Percentiles rank a stretch among this genome's conserved stretches.
phyloP scores from a whole-genome alignment of 2,113 vertebrate genomes.

The Dryoscopus gambensis region DNA sequence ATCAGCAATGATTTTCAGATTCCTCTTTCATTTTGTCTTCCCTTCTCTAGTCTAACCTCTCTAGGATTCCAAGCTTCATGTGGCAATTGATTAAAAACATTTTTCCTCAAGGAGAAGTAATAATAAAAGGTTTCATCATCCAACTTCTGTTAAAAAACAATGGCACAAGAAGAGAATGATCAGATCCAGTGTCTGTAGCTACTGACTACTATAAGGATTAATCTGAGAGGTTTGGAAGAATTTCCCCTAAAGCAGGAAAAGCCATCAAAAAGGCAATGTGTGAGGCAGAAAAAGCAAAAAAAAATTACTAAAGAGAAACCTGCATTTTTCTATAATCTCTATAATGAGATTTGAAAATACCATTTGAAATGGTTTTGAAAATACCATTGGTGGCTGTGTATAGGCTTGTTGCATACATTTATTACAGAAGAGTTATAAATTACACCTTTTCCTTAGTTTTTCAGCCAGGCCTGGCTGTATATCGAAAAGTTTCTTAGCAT shows the following conservation, averaged over 20 bases:
- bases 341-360: neutral
- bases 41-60: neutral
- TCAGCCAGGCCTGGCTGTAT: neutral
- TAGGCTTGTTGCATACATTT: neutral
- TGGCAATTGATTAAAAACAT: neutral
- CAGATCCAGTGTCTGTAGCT: neutral
- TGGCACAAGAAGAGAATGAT: neutral
- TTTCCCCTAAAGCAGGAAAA: constrained; percentile 51
- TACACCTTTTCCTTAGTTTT: neutral
- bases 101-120: neutral
- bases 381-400: neutral
- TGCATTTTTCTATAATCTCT: neutral
- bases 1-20: neutral
- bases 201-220: neutral
- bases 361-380: neutral
- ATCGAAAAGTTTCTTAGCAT: neutral
- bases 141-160: neutral
- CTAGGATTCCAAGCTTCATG: neutral
- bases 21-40: neutral
- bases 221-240: constrained; percentile 4
- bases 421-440: neutral
- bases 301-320: neutral
- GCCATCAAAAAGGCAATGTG: constrained; percentile 8
- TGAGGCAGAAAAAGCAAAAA: neutral
- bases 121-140: neutral